Base-by-base conservation (phyloP, 2,797 vertebrate species). In the Gorsachius magnificus region DNA sequence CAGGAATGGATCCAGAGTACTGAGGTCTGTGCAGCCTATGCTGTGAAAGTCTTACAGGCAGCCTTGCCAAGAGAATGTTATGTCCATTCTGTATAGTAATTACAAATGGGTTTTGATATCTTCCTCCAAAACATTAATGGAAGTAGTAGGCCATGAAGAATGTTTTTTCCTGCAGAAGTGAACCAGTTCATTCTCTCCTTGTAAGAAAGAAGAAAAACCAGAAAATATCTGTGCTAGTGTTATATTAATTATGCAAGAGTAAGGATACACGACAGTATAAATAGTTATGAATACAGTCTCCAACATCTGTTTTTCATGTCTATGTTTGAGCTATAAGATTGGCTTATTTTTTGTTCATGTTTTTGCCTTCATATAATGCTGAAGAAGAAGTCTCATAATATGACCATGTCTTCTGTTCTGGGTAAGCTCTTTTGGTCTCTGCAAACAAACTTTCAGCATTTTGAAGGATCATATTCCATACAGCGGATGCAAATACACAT, bases 191-290 rank as follows among this genome's bases (percentile, higher is more conserved):
- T 81, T 92, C 28, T 36, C 2, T 80, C 31, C 12, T 18, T 79
- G 26, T 60, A 64, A 65, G 41, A 45, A n/a, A 78, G 36, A 65
- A 70, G 14, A 64, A 51, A 54, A 82, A 50, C 0, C 2, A 51
- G 4, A 11, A 51, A 50, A 33, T 45, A 2, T 2, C 16, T 26
- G 11, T 77, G 16, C 14, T 65, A 5, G 16, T 1, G 0, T 53
- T 48, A 7, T 26, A 31, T 45, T 61, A 53, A 63, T 68, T 83
- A 31, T 78, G 11, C 48, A 75, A 46, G 41, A 41, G 21, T 65
- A 65, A 53, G 51, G 29, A 50, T 58, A 9, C 19, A 31, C 1
- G 1, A 36, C 51, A 57, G 28, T 17, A 25, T 16, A 68, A 57
- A 28, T n/a, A 22, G 26, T 61, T 89, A 51, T 50, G 31, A 70